Evolutionary conservation across 2,888 invertebrate species (phyloP), one percentile per base, ranked within the genome.

Genomic region (Tetragonisca angustula): DNA sequence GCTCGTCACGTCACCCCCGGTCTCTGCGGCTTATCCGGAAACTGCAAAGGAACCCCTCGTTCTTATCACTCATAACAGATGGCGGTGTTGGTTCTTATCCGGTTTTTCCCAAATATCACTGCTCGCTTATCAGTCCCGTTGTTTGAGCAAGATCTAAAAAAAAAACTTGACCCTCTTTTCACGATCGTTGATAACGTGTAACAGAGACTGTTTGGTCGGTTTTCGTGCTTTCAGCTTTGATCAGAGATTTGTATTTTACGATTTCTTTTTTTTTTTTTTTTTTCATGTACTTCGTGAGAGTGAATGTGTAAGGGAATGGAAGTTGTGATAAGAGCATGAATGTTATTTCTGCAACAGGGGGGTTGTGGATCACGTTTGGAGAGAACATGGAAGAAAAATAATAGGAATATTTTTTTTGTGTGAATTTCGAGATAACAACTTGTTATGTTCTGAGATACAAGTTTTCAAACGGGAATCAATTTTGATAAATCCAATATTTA

Each of bases 41-140:
- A 93, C 92, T 91, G 90, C 91, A 87, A 89, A 88, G 91, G 87
- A 90, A 90, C 89, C 79, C 80, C 73, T 91, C 90, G 89, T 93
- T 93, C 94, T 90, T 91, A 92, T 91, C 91, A 90, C 62, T 72
- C 75, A 74, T 91, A 91, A 91, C 88, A 94, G 94, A 94, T 94
- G 93, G 93, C 93, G 89, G 87, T 88, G 87, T 88, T 74, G 88
- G 90, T 84, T 88, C 90, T 90, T 89, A 90, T 87, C 88, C 81
- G 83, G 50, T 89, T 89, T 88, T 71, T 72, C 78, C 76, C 64
- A 61, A 81, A 54, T 76, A 52, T 52, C 36, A 50, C 19, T 32
- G 1, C n/a, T 19, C 15, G 54, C 21, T 68, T 69, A 68, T 67
- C 71, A 62, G 9, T 32, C 19, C 43, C 27, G 32, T 65, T 62